Conservation (phyloP, 2,113 vertebrate genomes). For the Ciconia stormi region DNA sequence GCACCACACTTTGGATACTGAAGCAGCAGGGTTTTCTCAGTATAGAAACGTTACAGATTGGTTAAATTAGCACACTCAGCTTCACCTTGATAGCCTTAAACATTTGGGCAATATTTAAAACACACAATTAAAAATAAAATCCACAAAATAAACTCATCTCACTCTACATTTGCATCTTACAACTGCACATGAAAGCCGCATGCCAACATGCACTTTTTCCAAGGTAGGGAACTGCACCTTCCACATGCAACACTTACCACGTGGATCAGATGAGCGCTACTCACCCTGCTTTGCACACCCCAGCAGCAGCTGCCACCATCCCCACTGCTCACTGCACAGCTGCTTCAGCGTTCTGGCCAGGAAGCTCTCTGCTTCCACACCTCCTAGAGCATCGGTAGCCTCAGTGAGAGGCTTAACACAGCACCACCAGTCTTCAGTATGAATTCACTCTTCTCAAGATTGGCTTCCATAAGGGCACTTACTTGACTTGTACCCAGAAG, state of each 20-base stretch:
- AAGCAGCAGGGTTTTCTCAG: background rate
- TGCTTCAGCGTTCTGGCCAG: background rate
- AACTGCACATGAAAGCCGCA: background rate
- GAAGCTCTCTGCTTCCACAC: fast-evolving
- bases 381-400: background rate
- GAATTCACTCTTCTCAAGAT: fast-evolving
- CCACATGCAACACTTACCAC: fast-evolving
- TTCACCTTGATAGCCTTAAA: background rate
- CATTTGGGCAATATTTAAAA: background rate
- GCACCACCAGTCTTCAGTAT: fast-evolving
- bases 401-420: background rate
- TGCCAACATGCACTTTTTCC: background rate
- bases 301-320: background rate
- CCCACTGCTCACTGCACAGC: fast-evolving
- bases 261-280: fast-evolving
- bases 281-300: fast-evolving
- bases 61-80: background rate
- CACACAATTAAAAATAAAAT: background rate
- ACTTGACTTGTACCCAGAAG: background rate
- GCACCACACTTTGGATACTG: background rate
- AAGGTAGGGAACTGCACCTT: background rate
- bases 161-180: background rate
- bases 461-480: fast-evolving
- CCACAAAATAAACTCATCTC: background rate
- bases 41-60: fast-evolving